These are phyloP conservation scores for Epirrita christyi DNA, from an alignment of 2,888 invertebrate genomes.

Conservation along the genomic window DNA sequence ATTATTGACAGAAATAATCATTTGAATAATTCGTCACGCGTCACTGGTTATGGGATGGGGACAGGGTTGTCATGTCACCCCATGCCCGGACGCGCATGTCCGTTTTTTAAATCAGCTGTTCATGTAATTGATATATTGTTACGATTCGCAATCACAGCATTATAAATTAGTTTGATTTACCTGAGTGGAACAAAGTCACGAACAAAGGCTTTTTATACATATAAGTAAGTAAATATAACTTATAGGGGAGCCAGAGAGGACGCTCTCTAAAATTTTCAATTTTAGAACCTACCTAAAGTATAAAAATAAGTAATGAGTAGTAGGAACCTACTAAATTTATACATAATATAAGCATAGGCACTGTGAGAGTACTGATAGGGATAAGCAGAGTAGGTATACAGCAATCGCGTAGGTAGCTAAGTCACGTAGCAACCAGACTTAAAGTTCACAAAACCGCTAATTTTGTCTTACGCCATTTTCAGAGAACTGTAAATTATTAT, in stretches of 20 bases:
- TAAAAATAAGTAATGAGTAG: too few species aligned
- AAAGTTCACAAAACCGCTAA: conserved; percentile 17
- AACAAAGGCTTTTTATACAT: too few species aligned
- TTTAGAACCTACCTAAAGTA: too few species aligned
- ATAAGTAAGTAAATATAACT: too few species aligned
- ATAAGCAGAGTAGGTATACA: background rate
- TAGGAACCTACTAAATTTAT: too few species aligned
- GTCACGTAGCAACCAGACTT: conserved; percentile 24
- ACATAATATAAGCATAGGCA: too few species aligned
- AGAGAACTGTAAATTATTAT: conserved; percentile 19
- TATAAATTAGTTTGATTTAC: background rate
- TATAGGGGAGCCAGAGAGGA: too few species aligned
- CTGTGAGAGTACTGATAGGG: too few species aligned
- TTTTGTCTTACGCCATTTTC: conserved; percentile 26
- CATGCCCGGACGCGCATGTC: conserved; percentile 38
- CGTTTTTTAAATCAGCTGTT: conserved; percentile 27
- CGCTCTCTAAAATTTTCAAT: too few species aligned
- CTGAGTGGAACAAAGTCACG: too few species aligned
- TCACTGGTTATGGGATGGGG: conserved; percentile 35
- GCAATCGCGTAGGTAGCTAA: background rate
- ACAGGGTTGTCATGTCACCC: conserved; percentile 47
- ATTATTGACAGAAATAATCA: conserved; percentile 43
- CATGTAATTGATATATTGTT: background rate
- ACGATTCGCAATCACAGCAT: background rate
- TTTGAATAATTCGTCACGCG: conserved; percentile 53